A percentile compares a stretch with the other conserved stretches of the same genome.
Evolutionary conservation across 2,888 invertebrate species (phyloP).

Genomic region (Aphelenchoides bicaudatus): DNA sequence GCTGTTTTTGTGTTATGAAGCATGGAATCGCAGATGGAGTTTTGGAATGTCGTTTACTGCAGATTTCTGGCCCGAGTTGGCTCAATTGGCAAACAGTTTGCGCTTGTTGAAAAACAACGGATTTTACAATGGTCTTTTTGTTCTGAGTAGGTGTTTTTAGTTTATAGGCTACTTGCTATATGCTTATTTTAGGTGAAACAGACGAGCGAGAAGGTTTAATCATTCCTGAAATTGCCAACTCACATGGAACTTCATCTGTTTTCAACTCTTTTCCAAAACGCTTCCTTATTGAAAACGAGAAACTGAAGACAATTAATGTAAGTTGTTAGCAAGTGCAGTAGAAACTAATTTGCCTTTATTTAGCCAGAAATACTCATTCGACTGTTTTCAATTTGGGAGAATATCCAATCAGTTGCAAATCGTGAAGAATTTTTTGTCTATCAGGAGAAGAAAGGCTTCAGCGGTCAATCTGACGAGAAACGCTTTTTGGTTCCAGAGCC

Average conservation of each 20-base stretch:
- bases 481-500: constrained; percentile 6
- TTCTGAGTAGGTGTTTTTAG: neutral
- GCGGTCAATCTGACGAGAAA: constrained; percentile 5
- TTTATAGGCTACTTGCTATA: neutral
- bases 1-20: neutral
- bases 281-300: neutral
- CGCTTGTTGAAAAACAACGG: neutral
- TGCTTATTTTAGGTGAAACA: neutral
- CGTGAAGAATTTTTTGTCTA: neutral
- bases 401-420: neutral
- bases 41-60: constrained; percentile 4
- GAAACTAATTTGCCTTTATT: neutral
- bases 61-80: constrained; percentile 18
- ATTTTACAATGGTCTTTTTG: neutral
- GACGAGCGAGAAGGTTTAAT: neutral
- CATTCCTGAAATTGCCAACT: constrained; percentile 14
- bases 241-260: constrained; percentile 7
- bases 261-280: neutral
- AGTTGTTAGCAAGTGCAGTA: neutral
- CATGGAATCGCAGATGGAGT: constrained; percentile 13
- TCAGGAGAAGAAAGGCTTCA: neutral
- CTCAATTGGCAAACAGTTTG: neutral
- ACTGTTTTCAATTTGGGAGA: neutral
- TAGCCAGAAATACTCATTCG: neutral
- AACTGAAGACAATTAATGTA: neutral